A percentile compares a stretch with the other conserved stretches of the same genome.
Conservation (phyloP, 2,888 invertebrate species). For the Mechanitis messenoides region DNA sequence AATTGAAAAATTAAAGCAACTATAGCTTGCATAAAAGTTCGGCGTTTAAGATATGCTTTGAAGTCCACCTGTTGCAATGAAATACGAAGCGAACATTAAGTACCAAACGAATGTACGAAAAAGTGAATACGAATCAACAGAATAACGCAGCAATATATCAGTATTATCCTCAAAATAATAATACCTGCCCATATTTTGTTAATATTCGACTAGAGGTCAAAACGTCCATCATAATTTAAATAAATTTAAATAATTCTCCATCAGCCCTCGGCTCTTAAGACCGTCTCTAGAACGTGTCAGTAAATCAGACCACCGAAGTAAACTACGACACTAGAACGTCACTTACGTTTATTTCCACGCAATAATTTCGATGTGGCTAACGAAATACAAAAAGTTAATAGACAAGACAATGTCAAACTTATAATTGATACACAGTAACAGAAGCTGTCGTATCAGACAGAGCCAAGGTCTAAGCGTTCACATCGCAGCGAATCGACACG, state of each 20-base stretch:
- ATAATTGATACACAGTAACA: constrained; percentile 56
- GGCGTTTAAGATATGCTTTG: neutral
- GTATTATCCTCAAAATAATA: constrained; percentile 9
- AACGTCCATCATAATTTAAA: constrained; percentile 39
- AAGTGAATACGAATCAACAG: neutral
- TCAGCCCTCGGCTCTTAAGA: constrained; percentile 47
- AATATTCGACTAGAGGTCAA: constrained; percentile 44
- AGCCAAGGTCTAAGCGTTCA: constrained; percentile 65
- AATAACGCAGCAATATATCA: neutral
- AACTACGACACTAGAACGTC: constrained; percentile 59
- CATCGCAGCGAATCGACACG: constrained; percentile 73
- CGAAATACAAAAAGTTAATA: constrained; percentile 55
- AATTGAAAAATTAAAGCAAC: neutral
- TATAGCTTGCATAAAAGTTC: neutral
- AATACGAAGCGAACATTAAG: neutral
- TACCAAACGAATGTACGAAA: neutral
- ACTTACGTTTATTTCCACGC: constrained; percentile 62
- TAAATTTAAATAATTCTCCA: constrained; percentile 26
- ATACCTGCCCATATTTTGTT: constrained; percentile 51
- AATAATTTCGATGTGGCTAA: constrained; percentile 39
- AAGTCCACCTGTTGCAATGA: constrained; percentile 1
- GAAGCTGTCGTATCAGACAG: constrained; percentile 72
- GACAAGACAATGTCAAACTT: constrained; percentile 45
- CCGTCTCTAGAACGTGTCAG: constrained; percentile 50
- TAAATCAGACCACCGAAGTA: constrained; percentile 49